Conservation (phyloP, 2,797 vertebrate species). For the Podarcis lilfordi region DNA sequence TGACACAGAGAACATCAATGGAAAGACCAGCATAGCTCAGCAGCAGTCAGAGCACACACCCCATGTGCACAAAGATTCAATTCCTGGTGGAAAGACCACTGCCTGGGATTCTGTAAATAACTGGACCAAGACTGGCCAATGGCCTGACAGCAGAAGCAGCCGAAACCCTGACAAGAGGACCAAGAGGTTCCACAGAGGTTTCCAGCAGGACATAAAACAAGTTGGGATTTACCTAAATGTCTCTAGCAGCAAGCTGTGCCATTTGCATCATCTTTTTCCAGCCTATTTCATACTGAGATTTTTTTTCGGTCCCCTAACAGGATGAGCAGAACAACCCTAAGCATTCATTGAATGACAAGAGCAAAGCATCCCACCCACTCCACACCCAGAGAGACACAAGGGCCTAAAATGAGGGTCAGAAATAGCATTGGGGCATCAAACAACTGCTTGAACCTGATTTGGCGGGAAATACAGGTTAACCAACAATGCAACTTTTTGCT, state of each 20-base stretch:
- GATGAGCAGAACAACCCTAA: not conserved
- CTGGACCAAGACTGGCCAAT: too few species aligned
- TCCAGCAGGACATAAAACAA: not conserved
- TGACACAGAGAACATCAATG: not conserved
- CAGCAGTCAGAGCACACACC: not conserved
- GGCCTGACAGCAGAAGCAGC: not conserved
- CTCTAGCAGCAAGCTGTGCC: not conserved
- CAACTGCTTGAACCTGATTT: not conserved
- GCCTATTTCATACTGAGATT: not conserved
- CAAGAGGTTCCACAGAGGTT: not conserved
- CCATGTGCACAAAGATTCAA: not conserved
- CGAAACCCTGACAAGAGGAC: not conserved
- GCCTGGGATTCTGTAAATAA: not conserved
- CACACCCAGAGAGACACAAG: not conserved
- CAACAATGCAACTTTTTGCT: not conserved
- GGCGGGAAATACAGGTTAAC: not conserved
- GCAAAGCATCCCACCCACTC: conserved; percentile 7
- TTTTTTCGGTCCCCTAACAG: not conserved
- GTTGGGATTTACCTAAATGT: not conserved
- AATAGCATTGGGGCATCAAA: conserved; percentile 8
- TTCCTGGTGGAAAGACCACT: not conserved
- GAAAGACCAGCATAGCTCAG: too few species aligned
- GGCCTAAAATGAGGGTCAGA: not conserved
- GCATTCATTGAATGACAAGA: not conserved
- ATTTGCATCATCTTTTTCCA: not conserved